Evolutionary conservation across 2,888 invertebrate genomes (phyloP), one percentile per base, ranked within the genome.

Genomic region (Agrochola circellaris): DNA sequence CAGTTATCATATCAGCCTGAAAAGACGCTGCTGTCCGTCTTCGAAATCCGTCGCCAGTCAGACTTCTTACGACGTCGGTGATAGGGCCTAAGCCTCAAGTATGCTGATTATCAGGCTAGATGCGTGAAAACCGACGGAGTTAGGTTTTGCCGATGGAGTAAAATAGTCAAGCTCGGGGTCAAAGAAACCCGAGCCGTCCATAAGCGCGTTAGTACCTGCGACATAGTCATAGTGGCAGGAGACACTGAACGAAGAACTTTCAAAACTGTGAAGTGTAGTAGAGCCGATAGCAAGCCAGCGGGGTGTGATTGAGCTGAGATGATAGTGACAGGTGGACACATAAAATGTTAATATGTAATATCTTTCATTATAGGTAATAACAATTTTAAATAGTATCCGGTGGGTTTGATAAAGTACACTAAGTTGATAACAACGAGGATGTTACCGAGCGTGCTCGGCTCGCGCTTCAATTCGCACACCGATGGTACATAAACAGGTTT

Each of bases 401-500:
- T 20, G 20, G 4, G 26, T 70, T 20, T 34, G 34, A 20, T 62
- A 61, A 38, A 15, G 7, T 61, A 23, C 61, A 65, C 48, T 67
- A 73, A 73, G 15, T 45, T 56, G 60, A 68, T 61, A 61, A 42
- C 54, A 74, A 78, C 60, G 76, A 67, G 65, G 38, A 54, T 60
- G 51, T 42, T 26, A 15, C 20, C 26, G 30, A 67, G 61, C 62
- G 56, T 54, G 79, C 86, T 78, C 84, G 88, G 84, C 88, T 84
- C 77, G 86, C 90, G 93, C 91, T 91, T 85, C 89, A 91, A 79
- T 90, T 90, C 91, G 81, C 90, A 77, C 84, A 88, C 89, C 91
- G 92, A 91, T 91, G 87, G 86, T 89, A 87, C 79, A 82, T 84
- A 88, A 88, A 84, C 88, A 87, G 88, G 80, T 75, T 82, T 69